These are phyloP conservation scores for Harpagus bidentatus DNA, from an alignment of 2,113 vertebrate genomes.

Conservation along the genomic window DNA sequence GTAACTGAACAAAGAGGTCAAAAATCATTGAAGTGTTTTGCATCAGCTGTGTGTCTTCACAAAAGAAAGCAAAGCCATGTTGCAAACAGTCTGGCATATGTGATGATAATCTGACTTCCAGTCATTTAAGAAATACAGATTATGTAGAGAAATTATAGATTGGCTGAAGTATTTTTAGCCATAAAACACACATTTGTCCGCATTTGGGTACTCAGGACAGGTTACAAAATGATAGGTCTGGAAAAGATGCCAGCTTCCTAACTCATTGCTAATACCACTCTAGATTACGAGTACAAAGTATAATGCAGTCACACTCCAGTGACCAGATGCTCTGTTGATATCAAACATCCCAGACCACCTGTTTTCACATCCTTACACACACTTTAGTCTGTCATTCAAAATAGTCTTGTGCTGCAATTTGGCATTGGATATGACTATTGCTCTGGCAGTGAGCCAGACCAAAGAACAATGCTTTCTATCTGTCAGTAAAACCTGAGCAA, in stretches of 20 bases:
- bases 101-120: neutral
- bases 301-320: constrained; percentile 54
- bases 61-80: neutral
- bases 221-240: neutral
- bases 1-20: neutral
- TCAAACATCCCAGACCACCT: constrained; percentile 74
- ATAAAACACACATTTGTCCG: neutral
- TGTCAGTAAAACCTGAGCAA: neutral
- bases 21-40: neutral
- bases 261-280: neutral
- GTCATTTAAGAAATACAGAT: neutral
- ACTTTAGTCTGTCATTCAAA: constrained; percentile 69
- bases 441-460: constrained; percentile 57
- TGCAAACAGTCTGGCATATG: neutral
- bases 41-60: neutral
- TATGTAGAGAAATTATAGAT: neutral
- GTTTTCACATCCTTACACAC: constrained; percentile 64
- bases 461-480: neutral
- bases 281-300: constrained; percentile 27
- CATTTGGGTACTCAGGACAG: neutral
- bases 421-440: constrained; percentile 37
- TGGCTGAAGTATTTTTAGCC: neutral
- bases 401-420: constrained; percentile 44
- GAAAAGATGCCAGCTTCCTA: neutral
- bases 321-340: constrained; percentile 72